Evolutionary conservation across 2,113 vertebrate species (phyloP).

Genomic region (Pitta sordida): DNA sequence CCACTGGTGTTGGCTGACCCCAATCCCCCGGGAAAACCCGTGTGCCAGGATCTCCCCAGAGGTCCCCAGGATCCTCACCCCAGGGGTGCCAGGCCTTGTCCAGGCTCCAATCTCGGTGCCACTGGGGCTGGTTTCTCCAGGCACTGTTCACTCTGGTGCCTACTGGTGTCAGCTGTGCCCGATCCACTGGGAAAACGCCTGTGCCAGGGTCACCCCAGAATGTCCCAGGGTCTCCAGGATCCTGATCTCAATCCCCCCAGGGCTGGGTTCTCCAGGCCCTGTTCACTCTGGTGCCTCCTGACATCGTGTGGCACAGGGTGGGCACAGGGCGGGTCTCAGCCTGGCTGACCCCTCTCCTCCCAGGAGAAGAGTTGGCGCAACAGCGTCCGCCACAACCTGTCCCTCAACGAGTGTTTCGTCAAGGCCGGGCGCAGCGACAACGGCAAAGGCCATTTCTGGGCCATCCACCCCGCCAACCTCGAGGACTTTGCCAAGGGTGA

Average conservation of each 20-base stretch:
- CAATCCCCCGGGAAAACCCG: rapidly evolving
- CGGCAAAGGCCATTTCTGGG: slow-evolving; percentile 85
- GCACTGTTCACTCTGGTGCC: neutral
- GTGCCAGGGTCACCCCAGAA: neutral
- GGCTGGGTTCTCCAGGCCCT: neutral
- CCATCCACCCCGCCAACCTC: slow-evolving; percentile 79
- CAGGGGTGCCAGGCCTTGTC: neutral
- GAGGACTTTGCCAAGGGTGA: slow-evolving; percentile 81
- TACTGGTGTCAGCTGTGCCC: neutral
- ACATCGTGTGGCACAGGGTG: rapidly evolving
- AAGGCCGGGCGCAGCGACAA: slow-evolving; percentile 83
- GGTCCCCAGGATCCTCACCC: neutral
- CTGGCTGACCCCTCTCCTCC: rapidly evolving
- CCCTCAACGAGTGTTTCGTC: slow-evolving; percentile 82
- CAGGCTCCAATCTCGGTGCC: neutral
- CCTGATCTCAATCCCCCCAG: too few species aligned
- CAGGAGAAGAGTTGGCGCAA: slow-evolving; percentile 88
- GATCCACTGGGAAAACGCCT: neutral
- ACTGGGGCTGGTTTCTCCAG: neutral
- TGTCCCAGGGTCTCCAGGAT: neutral
- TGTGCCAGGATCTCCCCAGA: neutral
- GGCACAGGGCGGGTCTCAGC: neutral
- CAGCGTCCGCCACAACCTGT: slow-evolving; percentile 83
- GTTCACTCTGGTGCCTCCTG: neutral
- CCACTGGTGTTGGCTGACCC: neutral